Evolutionary conservation across 2,888 invertebrate species (phyloP), one percentile per base, ranked within the genome.

Genomic region (Drosophila borealis): DNA sequence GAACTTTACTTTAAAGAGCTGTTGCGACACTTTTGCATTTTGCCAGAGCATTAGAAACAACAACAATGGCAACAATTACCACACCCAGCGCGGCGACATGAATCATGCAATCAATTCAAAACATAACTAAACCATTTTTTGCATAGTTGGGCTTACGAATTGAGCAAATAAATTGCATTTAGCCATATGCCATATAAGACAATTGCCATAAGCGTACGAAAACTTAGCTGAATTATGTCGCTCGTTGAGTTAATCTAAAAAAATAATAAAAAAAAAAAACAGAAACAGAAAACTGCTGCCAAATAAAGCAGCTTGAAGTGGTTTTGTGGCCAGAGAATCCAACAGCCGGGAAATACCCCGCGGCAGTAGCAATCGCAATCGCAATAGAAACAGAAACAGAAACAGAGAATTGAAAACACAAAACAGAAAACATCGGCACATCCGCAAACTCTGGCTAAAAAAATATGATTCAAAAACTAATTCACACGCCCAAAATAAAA

Each of bases 401-500:
- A 64, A 63, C 33, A 68, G 41, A 33, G 21, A 25, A 25, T 5
- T 4, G 8, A 29, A 25, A 42, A 67, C 14, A 25, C 21, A 39
- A 25, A 37, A 14, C 36, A 3, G 11, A 51, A 48, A 71, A 60
- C 55, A 53, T 57, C 65, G 42, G 55, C 59, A 82, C 78, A 85
- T 86, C 89, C 89, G 89, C 70, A 77, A 85, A 70, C 63, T 42
- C 42, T 50, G 33, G 55, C 51, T 42, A 48, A 64, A 29, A 64
- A 29, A 29, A 74, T 44, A 66, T 63, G 67, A 75, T 74, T 65
- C 62, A 73, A 70, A 70, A 74, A 74, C 73, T 66, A 88, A 85
- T 85, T 85, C 89, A 88, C 89, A 88, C 88, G 88, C 83, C 88
- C 70, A 71, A 89, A 59, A 46, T 19, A 48, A 45, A 63, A 42